These are phyloP conservation scores for Drosophila kurseongensis DNA, from an alignment of 1,140 invertebrate genomes.

Conservation along the genomic window DNA sequence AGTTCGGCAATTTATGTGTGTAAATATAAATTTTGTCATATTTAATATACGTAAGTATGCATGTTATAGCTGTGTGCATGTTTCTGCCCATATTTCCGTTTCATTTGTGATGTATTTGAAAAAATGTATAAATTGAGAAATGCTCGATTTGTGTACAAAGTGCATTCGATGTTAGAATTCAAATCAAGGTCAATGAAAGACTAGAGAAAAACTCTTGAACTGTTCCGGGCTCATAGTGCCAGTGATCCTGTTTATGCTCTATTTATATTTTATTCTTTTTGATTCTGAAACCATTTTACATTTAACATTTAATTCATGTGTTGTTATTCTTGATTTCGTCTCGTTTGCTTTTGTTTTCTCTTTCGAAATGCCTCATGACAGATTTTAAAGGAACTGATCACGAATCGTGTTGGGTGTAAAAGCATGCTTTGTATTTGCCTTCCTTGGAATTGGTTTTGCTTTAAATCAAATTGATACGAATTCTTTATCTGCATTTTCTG, in stretches of 20 bases:
- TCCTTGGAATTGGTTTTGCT: conserved; percentile 13
- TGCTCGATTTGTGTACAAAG: conserved; percentile 21
- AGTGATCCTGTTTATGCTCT: conserved; percentile 32
- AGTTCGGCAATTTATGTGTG: conserved; percentile 61
- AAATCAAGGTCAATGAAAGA: conserved; percentile 15
- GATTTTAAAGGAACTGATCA: conserved; percentile 40
- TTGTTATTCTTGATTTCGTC: conserved; percentile 43
- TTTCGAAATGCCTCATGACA: conserved; percentile 36
- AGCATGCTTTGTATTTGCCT: conserved; percentile 22
- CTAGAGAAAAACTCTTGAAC: conserved; percentile 33
- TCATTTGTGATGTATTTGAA: conserved; percentile 12
- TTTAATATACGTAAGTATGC: conserved; percentile 41
- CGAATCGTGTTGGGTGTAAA: conserved; percentile 28
- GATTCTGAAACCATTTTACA: conserved; percentile 82
- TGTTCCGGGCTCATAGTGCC: conserved; percentile 28
- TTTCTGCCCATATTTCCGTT: conserved; percentile 12
- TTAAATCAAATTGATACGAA: conserved; percentile 9
- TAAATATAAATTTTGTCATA: conserved; percentile 72
- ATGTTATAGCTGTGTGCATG: conserved; percentile 50
- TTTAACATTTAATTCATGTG: conserved; percentile 74
- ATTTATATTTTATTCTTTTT: conserved; percentile 58
- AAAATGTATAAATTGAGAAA: conserved; percentile 18
- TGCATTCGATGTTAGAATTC: conserved; percentile 18
- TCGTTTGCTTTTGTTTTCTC: conserved; percentile 26
- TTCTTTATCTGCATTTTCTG: conserved; percentile 19